These are phyloP conservation scores for Prenolepis imparis DNA, from an alignment of 2,888 invertebrate species.

Conservation along the genomic window DNA sequence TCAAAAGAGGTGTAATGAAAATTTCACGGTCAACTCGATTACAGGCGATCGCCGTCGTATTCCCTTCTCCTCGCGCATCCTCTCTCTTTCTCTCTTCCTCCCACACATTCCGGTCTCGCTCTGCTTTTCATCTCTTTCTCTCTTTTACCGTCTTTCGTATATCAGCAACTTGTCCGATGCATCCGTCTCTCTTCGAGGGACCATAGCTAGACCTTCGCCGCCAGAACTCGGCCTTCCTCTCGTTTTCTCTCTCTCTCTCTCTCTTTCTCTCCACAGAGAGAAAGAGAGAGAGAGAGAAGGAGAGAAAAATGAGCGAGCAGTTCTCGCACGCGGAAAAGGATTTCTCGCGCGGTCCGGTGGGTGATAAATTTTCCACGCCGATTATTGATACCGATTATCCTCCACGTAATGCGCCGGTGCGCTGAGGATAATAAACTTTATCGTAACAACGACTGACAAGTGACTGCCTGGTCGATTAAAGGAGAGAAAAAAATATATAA, in stretches of 20 bases:
- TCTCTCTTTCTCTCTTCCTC: slow-evolving; percentile 20
- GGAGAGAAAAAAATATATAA: slow-evolving; percentile 33
- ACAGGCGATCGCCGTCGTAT: slow-evolving; percentile 72
- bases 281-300: not conserved
- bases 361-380: slow-evolving; percentile 72
- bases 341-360: slow-evolving; percentile 63
- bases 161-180: slow-evolving; percentile 46
- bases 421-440: slow-evolving; percentile 67
- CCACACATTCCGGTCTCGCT: slow-evolving; percentile 40
- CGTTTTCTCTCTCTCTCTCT: slow-evolving; percentile 42
- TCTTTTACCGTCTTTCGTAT: not conserved
- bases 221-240: slow-evolving; percentile 42
- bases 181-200: slow-evolving; percentile 43
- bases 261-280: not conserved
- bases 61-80: slow-evolving; percentile 35
- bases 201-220: slow-evolving; percentile 35
- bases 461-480: slow-evolving; percentile 10
- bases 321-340: slow-evolving; percentile 67
- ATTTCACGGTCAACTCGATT: slow-evolving; percentile 82
- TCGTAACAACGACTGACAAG: slow-evolving; percentile 67
- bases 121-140: slow-evolving; percentile 6
- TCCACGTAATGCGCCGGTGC: slow-evolving; percentile 39
- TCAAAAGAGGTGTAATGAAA: slow-evolving; percentile 84
- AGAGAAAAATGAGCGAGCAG: slow-evolving; percentile 25
- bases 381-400: slow-evolving; percentile 73